A percentile compares a stretch with the other conserved stretches of the same genome.
Evolutionary conservation across 2,888 invertebrate genomes (phyloP).

Genomic region (Rhimphoctona megacephalus): DNA sequence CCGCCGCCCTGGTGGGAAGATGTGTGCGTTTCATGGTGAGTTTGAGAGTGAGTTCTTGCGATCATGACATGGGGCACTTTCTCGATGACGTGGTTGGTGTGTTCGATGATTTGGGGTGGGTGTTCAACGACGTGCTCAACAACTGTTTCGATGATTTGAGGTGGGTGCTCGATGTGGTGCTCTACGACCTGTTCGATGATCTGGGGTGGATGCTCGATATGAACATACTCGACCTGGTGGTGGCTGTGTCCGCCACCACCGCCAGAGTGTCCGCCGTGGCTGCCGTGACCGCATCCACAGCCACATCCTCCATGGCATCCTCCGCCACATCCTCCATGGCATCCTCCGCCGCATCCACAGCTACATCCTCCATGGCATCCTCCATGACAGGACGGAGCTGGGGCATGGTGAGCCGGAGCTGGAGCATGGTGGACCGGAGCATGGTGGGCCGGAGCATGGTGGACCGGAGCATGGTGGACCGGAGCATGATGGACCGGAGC

Average conservation of each 20-base stretch:
- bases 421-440: no score
- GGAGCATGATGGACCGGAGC: no score
- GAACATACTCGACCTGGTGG: constrained; percentile 16
- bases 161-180: constrained; percentile 33
- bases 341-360: not conserved
- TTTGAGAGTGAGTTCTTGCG: not conserved
- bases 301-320: not conserved
- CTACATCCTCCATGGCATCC: not conserved
- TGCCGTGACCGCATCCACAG: not conserved
- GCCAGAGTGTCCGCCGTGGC: not conserved
- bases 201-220: constrained; percentile 25
- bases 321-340: not conserved
- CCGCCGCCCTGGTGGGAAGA: not conserved
- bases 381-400: not conserved
- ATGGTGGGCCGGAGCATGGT: no score
- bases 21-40: not conserved
- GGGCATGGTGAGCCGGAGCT: no score
- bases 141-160: constrained; percentile 27
- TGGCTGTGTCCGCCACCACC: not conserved
- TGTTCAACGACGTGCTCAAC: constrained; percentile 17
- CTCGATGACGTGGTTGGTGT: not conserved
- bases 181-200: constrained; percentile 23
- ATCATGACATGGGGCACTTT: constrained; percentile 17
- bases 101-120: constrained; percentile 11
- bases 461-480: no score